These are phyloP conservation scores for Daubentonia madagascariensis DNA, from an alignment of 2,113 vertebrate genomes.

Conservation along the genomic window DNA sequence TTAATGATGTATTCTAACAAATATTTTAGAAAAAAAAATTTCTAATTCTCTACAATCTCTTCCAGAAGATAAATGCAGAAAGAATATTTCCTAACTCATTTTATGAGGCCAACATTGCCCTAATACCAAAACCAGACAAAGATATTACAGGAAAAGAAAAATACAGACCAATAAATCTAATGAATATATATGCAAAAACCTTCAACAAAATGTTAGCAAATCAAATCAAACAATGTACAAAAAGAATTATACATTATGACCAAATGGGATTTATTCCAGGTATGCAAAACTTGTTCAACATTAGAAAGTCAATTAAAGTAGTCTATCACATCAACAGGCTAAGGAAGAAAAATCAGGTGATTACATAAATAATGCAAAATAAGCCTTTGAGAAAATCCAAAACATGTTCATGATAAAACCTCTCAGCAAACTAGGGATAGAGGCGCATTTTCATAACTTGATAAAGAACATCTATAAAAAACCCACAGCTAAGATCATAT, in stretches of 20 bases:
- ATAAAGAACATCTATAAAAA: neutral
- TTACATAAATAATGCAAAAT: neutral
- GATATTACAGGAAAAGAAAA: neutral
- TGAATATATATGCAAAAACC: neutral
- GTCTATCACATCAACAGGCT: neutral
- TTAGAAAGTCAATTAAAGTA: neutral
- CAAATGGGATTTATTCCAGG: neutral
- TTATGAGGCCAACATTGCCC: neutral
- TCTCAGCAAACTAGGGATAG: neutral
- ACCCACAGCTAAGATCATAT: neutral
- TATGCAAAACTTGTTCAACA: neutral
- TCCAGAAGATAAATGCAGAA: neutral
- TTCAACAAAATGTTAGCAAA: neutral
- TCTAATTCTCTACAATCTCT: neutral
- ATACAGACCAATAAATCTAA: neutral
- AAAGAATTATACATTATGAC: neutral
- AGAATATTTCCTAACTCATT: neutral
- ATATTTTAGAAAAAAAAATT: neutral
- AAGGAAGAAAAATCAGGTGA: neutral
- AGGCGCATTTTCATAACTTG: neutral
- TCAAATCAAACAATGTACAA: neutral
- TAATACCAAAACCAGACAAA: neutral
- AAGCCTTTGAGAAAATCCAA: neutral
- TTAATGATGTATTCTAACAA: neutral
- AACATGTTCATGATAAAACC: neutral